Conservation (phyloP, 2,888 invertebrate species). For the Caenorhabditis sulstoni region DNA sequence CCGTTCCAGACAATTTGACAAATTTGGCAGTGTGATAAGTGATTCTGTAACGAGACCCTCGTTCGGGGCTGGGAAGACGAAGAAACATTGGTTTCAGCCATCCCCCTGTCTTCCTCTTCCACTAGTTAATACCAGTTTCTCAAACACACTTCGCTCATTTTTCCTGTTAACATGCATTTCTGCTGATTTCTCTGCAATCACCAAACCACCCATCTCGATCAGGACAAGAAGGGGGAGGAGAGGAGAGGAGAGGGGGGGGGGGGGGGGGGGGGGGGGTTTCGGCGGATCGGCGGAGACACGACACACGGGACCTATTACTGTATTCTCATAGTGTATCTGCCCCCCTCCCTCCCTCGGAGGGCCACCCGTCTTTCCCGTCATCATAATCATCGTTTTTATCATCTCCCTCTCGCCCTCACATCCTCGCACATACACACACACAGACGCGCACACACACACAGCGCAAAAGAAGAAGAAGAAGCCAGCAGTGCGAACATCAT, state of each 20-base stretch:
- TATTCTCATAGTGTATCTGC: constrained; percentile 50
- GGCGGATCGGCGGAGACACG: constrained; percentile 13
- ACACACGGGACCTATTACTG: constrained; percentile 52
- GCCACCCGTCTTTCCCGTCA: constrained; percentile 53
- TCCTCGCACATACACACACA: constrained; percentile 32
- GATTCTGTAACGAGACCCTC: constrained; percentile 54
- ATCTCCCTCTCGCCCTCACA: constrained; percentile 48
- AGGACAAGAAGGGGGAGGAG: constrained; percentile 17
- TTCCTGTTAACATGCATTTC: constrained; percentile 55
- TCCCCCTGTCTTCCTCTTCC: constrained; percentile 13
- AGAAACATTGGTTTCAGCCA: constrained; percentile 63
- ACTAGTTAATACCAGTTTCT: constrained; percentile 51
- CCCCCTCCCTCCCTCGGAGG: constrained; percentile 22
- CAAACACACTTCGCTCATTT: constrained; percentile 52
- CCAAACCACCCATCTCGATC: constrained; percentile 35
- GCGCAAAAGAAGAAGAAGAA: too few species aligned
- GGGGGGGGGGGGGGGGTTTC: constrained; percentile 10
- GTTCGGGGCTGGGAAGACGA: constrained; percentile 19
- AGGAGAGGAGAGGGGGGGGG: not conserved
- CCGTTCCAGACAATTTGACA: constrained; percentile 49
- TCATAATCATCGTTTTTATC: constrained; percentile 60
- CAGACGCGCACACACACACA: constrained; percentile 37
- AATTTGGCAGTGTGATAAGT: constrained; percentile 46
- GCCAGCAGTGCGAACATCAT: constrained; percentile 50
- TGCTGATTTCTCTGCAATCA: constrained; percentile 47